Evolutionary conservation across 2,888 invertebrate species (phyloP), one percentile per base, ranked within the genome.

Genomic region (Tinea pellionella): DNA sequence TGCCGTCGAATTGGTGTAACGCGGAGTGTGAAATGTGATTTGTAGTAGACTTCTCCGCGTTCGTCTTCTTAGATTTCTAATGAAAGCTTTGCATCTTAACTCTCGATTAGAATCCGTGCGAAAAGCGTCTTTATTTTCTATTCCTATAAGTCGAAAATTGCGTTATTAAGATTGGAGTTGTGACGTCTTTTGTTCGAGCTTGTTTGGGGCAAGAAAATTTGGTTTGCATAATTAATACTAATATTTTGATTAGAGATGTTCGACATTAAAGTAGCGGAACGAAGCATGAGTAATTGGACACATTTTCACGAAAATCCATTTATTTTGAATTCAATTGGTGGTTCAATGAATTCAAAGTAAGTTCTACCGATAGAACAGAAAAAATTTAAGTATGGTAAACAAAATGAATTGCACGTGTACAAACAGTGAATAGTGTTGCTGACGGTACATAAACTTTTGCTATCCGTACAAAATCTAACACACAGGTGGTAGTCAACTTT

Each of bases 221-320:
- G 64, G 66, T 69, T 69, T 65, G 64, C 67, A 67, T 66, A 68
- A 66, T 65, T 66, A 68, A 66, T 64, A 64, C 63, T 66, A 69
- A 68, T 68, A 67, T 67, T 68, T 66, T 67, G 67, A 67, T 66
- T 66, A 63, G 65, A 64, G 65, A 66, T 65, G 65, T 65, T 68
- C 59, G 59, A 42, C 55, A 55, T 15, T 29, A 55, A 55, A 55
- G 55, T 55, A 18, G 55, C 19, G 29, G 24, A 55, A 55, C 24
- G 55, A 29, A 55, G 19, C 55, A 29, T 18, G 8, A 55, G 12
- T 55, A 55, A 6, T 47, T 47, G 3, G 37, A 9, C 9, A 9
- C 37, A 37, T 37, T 37, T 37, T 37, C 2, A 16, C 15, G 47
- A 47, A 16, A 47, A 3, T 47, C 13, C 9, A 15, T 15, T 42